Conservation (phyloP, 2,888 invertebrate genomes). For the Rhagium mordax region DNA sequence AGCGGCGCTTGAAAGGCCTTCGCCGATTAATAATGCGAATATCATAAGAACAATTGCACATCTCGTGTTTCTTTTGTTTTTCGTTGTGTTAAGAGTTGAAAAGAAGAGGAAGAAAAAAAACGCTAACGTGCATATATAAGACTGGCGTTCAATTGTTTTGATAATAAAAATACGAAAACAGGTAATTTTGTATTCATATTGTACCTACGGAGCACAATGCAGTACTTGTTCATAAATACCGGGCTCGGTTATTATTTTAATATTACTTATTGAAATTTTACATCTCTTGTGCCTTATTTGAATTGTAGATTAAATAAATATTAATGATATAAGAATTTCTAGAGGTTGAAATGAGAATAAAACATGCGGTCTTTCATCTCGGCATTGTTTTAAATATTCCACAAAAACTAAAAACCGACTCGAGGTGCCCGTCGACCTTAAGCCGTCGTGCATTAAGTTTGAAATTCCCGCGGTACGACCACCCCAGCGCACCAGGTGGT, state of each 20-base stretch:
- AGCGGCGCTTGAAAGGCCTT: conserved; percentile 22
- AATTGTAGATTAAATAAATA: conserved; percentile 49
- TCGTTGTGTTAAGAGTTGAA: conserved; percentile 41
- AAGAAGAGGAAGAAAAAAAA: conserved; percentile 33
- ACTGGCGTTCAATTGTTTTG: conserved; percentile 67
- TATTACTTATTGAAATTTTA: conserved; percentile 60
- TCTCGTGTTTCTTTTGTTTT: conserved; percentile 47
- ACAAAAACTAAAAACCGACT: conserved; percentile 44
- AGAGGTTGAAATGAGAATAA: conserved; percentile 21
- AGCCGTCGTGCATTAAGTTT: conserved; percentile 47
- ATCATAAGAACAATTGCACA: conserved; percentile 51
- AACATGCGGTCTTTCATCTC: conserved; percentile 32
- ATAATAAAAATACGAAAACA: conserved; percentile 66
- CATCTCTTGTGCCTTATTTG: conserved; percentile 51
- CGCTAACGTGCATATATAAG: conserved; percentile 59
- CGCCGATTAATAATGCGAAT: conserved; percentile 46
- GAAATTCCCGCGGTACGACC: conserved; percentile 56
- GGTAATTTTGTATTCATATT: conserved; percentile 69
- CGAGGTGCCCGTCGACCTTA: conserved; percentile 26
- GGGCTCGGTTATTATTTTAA: conserved; percentile 58
- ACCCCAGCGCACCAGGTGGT: conserved; percentile 61
- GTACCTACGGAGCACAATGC: conserved; percentile 63
- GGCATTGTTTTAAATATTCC: conserved; percentile 35
- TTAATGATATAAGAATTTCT: conserved; percentile 39
- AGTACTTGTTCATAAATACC: conserved; percentile 62